Conservation (phyloP, 2,797 vertebrate species). For the Leucoraja ocellata region DNA sequence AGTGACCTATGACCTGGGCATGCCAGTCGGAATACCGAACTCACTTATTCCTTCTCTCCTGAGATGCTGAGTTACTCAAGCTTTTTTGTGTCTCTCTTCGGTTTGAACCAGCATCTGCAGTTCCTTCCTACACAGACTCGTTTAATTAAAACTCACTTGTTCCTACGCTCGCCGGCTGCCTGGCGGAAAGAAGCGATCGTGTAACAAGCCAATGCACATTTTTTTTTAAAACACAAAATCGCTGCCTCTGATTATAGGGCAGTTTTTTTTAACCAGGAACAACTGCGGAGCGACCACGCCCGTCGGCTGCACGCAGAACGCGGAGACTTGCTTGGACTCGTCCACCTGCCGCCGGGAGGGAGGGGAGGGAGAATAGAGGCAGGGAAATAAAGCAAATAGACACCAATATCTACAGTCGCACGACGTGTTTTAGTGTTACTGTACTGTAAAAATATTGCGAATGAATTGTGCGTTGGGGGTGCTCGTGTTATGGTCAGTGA, state of each 20-base stretch:
- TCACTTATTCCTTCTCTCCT: no score
- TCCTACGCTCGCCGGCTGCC: no score
- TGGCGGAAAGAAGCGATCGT: background rate
- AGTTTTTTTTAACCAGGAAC: background rate
- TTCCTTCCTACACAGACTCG: no score
- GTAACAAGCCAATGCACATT: background rate
- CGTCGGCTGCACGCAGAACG: background rate
- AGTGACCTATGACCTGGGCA: no score
- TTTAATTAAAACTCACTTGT: background rate
- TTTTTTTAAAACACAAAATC: background rate
- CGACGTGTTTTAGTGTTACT: no score
- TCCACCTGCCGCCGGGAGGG: background rate
- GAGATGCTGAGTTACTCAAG: no score
- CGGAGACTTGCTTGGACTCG: background rate
- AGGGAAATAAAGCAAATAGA: background rate
- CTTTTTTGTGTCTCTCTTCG: background rate
- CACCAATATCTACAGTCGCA: no score
- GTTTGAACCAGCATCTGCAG: no score
- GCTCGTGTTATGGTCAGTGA: no score
- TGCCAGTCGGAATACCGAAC: no score
- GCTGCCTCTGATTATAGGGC: background rate
- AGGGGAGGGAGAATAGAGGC: background rate
- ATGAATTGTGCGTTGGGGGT: no score
- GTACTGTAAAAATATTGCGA: no score
- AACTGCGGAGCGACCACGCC: background rate